Evolutionary conservation across 35 echinoderm and acorn worm genomes (phyloP).

Genomic region (Ophiothrix spiculata): DNA sequence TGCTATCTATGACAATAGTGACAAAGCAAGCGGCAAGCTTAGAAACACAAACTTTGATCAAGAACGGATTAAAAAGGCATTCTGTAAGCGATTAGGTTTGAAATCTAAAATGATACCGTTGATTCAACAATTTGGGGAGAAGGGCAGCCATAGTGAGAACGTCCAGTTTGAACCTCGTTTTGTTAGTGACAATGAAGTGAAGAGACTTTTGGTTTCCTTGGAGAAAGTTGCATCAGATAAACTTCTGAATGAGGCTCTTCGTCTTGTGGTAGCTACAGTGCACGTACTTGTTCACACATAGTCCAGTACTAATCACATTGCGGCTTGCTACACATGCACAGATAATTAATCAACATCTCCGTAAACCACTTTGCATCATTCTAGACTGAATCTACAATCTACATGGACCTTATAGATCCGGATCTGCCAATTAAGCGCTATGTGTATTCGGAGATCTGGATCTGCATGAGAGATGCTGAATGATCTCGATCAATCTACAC

Average conservation of each 20-base stretch:
- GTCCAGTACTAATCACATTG: no score
- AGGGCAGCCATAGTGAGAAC: background rate
- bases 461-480: no score
- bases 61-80: background rate
- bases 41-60: background rate
- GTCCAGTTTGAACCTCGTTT: background rate
- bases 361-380: no score
- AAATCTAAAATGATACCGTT: background rate
- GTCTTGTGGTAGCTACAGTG: conserved; percentile 30
- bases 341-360: no score
- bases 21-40: background rate
- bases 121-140: background rate
- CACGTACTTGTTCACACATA: conserved; percentile 3
- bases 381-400: no score
- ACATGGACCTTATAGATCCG: no score
- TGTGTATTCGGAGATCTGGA: no score
- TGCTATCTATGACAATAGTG: background rate
- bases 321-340: no score
- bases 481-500: no score
- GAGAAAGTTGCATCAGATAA: conserved; percentile 7
- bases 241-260: background rate
- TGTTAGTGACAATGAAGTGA: conserved; percentile 24
- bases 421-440: no score
- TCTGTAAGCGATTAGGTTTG: background rate
- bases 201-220: conserved; percentile 3